Evolutionary conservation across 2,113 vertebrate genomes (phyloP), one percentile per base, ranked within the genome.

Genomic region (Osmerus mordax): DNA sequence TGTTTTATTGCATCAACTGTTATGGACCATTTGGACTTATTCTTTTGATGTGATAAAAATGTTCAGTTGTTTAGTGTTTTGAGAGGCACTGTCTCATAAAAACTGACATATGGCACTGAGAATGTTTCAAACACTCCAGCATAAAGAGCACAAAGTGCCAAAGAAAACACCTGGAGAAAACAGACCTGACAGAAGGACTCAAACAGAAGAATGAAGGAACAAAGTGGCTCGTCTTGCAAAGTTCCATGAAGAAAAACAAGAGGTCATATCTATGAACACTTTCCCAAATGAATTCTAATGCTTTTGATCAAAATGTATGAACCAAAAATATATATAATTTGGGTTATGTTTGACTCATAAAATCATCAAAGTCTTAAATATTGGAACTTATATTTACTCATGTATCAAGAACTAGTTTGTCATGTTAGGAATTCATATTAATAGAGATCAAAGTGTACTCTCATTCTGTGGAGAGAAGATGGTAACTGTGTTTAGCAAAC

Each of bases 141-240:
- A 41, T 56, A 56, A 56, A 56, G 5, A 56, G 25, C 25, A 28
- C 25, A 28, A 28, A 28, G 25, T 28, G 25, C 25, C 25, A 28
- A 28, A 28, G n/a, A 65, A 69, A 78, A 83, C 80, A 87, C 84
- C 84, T 84, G 79, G 78, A 77, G 75, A 81, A 86, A 87, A 88
- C 83, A 89, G 41, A 47, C 41, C 5, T 47, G 41, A 47, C 41
- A 47, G 41, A 47, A 47, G 9, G 5, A 47, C 41, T 11, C 5
- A 9, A 9, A 12, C 2, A 47, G 41, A 47, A 47, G 41, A 47
- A 47, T 2, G 41, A 47, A 11, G 5, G 41, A 47, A 47, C 41
- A 47, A 47, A 47, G 5, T 9, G 41, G 70, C 47, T 55, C 18
- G 72, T 59, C 60, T 47, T 52, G 66, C 41, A n/a, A 72, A 62